A percentile compares a stretch with the other conserved stretches of the same genome.
These are phyloP conservation scores for Dasypogon diadema DNA, from an alignment of 2,888 invertebrate genomes.

Conservation along the genomic window DNA sequence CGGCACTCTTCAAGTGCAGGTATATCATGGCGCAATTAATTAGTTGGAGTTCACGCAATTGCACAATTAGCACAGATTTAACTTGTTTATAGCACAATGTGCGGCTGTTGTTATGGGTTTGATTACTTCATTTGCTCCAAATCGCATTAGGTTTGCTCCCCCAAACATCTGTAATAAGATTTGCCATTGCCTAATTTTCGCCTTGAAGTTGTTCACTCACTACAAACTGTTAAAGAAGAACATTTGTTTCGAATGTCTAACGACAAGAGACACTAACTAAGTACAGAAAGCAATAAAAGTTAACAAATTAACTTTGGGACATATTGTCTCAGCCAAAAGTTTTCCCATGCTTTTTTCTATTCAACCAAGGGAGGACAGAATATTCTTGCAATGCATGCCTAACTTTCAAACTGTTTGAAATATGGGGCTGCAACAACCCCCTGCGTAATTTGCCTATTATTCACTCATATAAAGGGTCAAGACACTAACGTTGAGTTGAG, in stretches of 20 bases:
- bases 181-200: not conserved
- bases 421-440: constrained; percentile 23
- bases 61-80: constrained; percentile 41
- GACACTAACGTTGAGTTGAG: not conserved
- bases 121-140: constrained; percentile 11
- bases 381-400: constrained; percentile 16
- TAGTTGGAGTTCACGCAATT: constrained; percentile 33
- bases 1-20: constrained; percentile 16
- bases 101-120: not conserved
- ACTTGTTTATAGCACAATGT: not conserved
- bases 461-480: constrained; percentile 11
- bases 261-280: constrained; percentile 23
- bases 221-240: not conserved
- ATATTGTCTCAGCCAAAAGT: constrained; percentile 43
- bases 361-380: constrained; percentile 11
- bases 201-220: not conserved
- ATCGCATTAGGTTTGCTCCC: constrained; percentile 1
- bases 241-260: constrained; percentile 29
- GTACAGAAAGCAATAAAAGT: constrained; percentile 37
- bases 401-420: constrained; percentile 43
- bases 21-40: constrained; percentile 10
- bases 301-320: constrained; percentile 44
- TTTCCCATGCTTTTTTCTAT: constrained; percentile 26
- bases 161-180: constrained; percentile 14
- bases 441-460: constrained; percentile 44